Percentiles rank a stretch among this genome's conserved stretches.
These are phyloP conservation scores for Muscina levida DNA, from an alignment of 2,888 invertebrate genomes.

Conservation along the genomic window DNA sequence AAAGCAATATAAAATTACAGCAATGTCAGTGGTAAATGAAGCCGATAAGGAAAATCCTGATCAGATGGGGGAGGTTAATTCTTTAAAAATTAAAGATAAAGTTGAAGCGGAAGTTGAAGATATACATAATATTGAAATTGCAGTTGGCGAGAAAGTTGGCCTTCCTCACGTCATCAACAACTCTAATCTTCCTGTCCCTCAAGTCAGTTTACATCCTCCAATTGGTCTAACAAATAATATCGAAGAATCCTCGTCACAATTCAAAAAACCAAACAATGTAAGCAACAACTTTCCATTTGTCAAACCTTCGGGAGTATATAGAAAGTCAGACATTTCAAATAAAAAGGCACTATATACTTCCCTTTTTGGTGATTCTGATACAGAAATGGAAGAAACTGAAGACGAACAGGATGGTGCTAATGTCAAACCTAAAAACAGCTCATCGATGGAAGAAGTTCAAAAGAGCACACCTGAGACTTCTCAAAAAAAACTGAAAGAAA, in stretches of 20 bases:
- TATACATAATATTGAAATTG: too few species aligned
- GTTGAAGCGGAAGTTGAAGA: too few species aligned
- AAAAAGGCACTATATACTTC: constrained; percentile 28
- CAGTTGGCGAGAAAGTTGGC: too few species aligned
- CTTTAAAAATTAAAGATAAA: too few species aligned
- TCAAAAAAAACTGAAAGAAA: background rate
- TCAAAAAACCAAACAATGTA: background rate
- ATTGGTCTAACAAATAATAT: background rate
- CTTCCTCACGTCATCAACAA: too few species aligned
- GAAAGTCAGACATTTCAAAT: background rate
- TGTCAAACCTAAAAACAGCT: background rate
- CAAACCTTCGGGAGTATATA: constrained; percentile 10
- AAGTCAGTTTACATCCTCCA: too few species aligned
- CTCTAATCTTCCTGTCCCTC: too few species aligned
- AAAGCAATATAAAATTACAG: too few species aligned
- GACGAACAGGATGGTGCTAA: background rate
- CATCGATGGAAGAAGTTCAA: background rate
- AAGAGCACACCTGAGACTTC: background rate
- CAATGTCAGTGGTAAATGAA: too few species aligned
- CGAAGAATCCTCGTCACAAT: background rate
- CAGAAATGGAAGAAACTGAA: constrained; percentile 37
- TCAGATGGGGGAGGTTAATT: too few species aligned
- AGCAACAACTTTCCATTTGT: background rate
- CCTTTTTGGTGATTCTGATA: constrained; percentile 57
- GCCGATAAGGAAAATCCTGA: too few species aligned